Evolutionary conservation across 1,140 invertebrate species (phyloP), one percentile per base, ranked within the genome.

Genomic region (Bilobella aurantiaca): DNA sequence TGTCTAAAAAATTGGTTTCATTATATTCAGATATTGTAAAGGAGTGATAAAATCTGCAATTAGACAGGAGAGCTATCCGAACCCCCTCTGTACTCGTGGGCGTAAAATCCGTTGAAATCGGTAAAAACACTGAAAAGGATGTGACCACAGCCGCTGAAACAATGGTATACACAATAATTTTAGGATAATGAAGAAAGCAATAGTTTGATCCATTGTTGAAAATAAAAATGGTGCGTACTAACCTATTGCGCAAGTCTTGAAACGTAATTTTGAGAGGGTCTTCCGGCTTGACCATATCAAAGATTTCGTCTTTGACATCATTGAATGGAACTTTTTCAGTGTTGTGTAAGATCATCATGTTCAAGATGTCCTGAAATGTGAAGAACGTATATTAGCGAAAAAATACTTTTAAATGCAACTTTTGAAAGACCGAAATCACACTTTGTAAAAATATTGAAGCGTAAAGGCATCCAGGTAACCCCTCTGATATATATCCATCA

Each of bases 301-400:
- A 97, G 72, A 98, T 93, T 80, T 97, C 93, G 80, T 97, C 91
- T 79, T 95, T 94, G 0, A 98, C 88, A 81, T 97, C 92, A 70
- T 93, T 87, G 78, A 97, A 96, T 69, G 85, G 85, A 0, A 96
- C 88, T 1, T 87, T 85, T 70, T 93, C 90, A 64, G 90, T 88
- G 14, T 86, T 88, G 76, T 92, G 87, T 16, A 85, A 80, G 34
- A 83, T 82, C 83, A 96, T 89, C 77, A 93, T 88, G 67, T 93
- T 88, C 78, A 94, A 88, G 70, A 96, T 93, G 16, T 90, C 89
- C 85, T 90, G 73, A 1, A 78, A 57, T n/a, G 37, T 12, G 8
- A 42, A 12, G 8, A 42, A 42, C 8, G 37, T 12, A 42, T 12
- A 42, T n/a, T 42, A 42, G 37, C 8, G n/a, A 42, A n/a, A 42